Evolutionary conservation across 2,888 invertebrate species (phyloP), one percentile per base, ranked within the genome.

Genomic region (Hymenopus coronatus): DNA sequence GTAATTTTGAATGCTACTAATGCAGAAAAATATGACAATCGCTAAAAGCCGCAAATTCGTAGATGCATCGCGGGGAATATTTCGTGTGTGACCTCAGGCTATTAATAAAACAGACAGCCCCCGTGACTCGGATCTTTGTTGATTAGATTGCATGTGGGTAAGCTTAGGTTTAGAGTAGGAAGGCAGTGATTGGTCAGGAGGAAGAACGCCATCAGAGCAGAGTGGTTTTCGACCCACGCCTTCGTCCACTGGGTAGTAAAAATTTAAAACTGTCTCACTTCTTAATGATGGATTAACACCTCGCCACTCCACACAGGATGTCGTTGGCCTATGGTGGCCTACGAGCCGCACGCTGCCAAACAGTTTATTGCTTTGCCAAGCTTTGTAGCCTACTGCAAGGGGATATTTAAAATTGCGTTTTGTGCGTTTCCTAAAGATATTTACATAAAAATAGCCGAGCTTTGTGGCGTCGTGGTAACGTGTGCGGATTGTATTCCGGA

Each of bases 161-260:
- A 70, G 54, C 54, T 70, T 70, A 70, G 54, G 54, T 70, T 70
- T 70, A 28, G 70, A 86, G 86, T 86, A 86, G 28, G 81, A 86
- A 86, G 86, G 28, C 86, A 25, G 86, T 86, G 86, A 86, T 86
- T 86, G 86, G 86, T 86, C 54, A 70, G 54, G 54, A 86, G 86
- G 86, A 86, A 28, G 86, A 30, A 40, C 85, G 86, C 86, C 86
- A 86, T 86, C 86, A 86, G 28, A 86, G 54, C 54, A 20, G 54
- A 70, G 54, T 25, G 25, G 54, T 70, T 70, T 70, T 70, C 54
- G 54, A 70, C 54, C 54, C 54, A 70, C 54, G 54, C 54, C 54
- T 54, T 54, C 20, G 54, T 54, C 54, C 20, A 6, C 20, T 54
- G 54, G 25, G 54, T 70, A 70, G 54, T 70, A 70, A 70, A 70